phyloP scores from a whole-genome alignment of 1,140 invertebrate genomes.

The Tetramorium parvispinum region DNA sequence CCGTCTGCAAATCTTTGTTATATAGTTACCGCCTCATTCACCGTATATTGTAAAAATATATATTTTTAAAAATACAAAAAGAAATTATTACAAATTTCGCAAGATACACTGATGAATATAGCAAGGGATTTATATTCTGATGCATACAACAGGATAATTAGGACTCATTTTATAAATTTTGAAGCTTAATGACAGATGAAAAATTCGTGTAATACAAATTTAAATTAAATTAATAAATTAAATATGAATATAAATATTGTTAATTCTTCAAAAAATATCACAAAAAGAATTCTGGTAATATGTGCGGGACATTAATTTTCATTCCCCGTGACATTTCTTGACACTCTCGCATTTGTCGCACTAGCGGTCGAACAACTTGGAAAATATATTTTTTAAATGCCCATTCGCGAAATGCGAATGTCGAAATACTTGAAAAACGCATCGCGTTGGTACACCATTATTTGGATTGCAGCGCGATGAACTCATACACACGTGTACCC shows the following conservation, averaged over 20 bases:
- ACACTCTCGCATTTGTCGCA: neutral
- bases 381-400: constrained; percentile 59
- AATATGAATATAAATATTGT: neutral
- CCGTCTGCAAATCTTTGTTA: constrained; percentile 12
- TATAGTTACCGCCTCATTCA: neutral
- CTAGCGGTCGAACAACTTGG: neutral
- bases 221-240: constrained; percentile 1
- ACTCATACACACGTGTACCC: constrained; percentile 51
- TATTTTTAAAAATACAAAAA: neutral
- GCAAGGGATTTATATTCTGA: neutral
- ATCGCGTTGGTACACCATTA: constrained; percentile 72
- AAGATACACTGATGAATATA: neutral
- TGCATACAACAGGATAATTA: neutral
- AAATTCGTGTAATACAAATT: neutral
- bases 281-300: neutral
- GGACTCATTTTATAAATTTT: neutral
- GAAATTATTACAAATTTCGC: neutral
- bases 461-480: constrained; percentile 71
- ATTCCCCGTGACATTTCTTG: neutral
- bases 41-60: neutral
- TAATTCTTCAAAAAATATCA: neutral
- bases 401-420: constrained; percentile 61
- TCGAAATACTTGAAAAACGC: constrained; percentile 70
- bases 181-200: neutral
- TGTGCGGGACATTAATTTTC: constrained; percentile 10